Percentiles rank a stretch among this genome's conserved stretches.
phyloP scores from a whole-genome alignment of 2,888 invertebrate genomes.

The Philereme vetulata region DNA sequence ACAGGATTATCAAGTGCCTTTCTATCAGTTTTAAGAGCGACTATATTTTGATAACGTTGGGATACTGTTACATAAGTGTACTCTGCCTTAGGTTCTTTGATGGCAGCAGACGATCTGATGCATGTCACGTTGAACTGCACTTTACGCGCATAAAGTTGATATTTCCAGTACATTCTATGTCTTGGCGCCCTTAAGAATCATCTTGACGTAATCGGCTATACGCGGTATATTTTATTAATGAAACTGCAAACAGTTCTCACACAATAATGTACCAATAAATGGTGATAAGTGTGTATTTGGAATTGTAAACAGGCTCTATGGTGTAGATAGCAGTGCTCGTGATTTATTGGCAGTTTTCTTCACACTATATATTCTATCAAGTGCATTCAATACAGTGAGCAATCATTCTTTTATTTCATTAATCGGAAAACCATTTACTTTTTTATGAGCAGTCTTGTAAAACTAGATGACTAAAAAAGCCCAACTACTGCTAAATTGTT shows the following conservation, averaged over 20 bases:
- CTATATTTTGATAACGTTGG: neutral
- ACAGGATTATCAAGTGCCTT: too few species aligned
- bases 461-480: too few species aligned
- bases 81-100: conserved; percentile 5
- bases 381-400: too few species aligned
- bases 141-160: conserved; percentile 49
- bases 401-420: too few species aligned
- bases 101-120: conserved; percentile 15
- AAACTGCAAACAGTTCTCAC: conserved; percentile 53
- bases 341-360: conserved; percentile 7
- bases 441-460: too few species aligned
- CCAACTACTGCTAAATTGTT: conserved; percentile 2
- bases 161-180: conserved; percentile 62
- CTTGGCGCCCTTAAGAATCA: conserved; percentile 61
- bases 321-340: conserved; percentile 6
- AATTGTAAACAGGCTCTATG: conserved; percentile 11
- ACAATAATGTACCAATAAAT: conserved; percentile 36
- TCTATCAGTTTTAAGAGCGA: too few species aligned
- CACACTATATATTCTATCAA: neutral
- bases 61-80: neutral
- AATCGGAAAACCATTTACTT: too few species aligned
- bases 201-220: conserved; percentile 54
- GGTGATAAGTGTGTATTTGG: conserved; percentile 15
- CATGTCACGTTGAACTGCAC: conserved; percentile 36
- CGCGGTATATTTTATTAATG: conserved; percentile 65